Base-by-base conservation (phyloP, 2,888 invertebrate species). In the Tortricodes alternella region DNA sequence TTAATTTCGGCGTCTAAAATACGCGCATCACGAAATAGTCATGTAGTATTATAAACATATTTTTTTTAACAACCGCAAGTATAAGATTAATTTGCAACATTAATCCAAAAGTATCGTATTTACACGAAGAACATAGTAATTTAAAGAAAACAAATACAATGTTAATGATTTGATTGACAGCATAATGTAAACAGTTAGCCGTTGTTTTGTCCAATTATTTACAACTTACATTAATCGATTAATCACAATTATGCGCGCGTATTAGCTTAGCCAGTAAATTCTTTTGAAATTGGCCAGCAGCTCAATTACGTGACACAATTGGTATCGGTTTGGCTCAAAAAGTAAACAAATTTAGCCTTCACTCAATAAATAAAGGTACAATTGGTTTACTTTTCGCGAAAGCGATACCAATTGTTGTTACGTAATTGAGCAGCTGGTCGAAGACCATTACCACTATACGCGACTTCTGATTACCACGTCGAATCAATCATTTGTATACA, bases 241-340 rank as follows among this genome's bases (percentile, higher is more conserved):
- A 75, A 74, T 73, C 76, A 76, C 62, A 76, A 74, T 73, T 76
- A 76, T 59, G 59, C 59, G 59, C 60, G 60, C 49, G 56, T 65
- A 62, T 65, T 65, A 64, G 62, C 58, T 24, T 16, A 29, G 41
- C 37, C 19, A 38, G 37, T 46, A 53, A 53, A 53, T 53, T 46
- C 44, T 44, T 53, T 50, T 51, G 51, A 19, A 16, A 41, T 32
- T 23, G 24, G 34, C 9, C 34, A 16, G 41, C 16, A 23, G 41
- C 41, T 35, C 23, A n/a, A 35, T 43, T 41, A 41, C 21, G 9
- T n/a, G n/a, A n/a, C n/a, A n/a, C n/a, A n/a, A n/a, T n/a, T n/a
- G n/a, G n/a, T n/a, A n/a, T n/a, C n/a, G n/a, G n/a, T n/a, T n/a
- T n/a, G n/a, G n/a, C n/a, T n/a, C n/a, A n/a, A n/a, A n/a, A n/a